phyloP scores from a whole-genome alignment of 1,140 invertebrate genomes.

The Drosophila teissieri region DNA sequence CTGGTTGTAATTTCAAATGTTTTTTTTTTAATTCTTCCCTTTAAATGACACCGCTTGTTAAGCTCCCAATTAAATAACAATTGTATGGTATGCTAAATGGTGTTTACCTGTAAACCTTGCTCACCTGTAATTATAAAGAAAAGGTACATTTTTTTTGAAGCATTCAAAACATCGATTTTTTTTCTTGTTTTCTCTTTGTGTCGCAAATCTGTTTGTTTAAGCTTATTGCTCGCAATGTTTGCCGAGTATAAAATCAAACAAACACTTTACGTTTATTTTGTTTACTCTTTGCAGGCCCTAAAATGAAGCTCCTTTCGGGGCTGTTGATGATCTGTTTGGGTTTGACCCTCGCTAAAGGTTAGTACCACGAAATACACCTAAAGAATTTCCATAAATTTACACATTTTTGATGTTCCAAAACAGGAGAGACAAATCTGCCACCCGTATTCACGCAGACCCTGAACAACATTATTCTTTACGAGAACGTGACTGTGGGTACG shows the following conservation, averaged over 20 bases:
- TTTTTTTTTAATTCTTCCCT: not conserved
- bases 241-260: slow-evolving; percentile 31
- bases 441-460: slow-evolving; percentile 90
- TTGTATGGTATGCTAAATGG: too few species aligned
- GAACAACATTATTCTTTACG: slow-evolving; percentile 90
- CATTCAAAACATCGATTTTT: not conserved
- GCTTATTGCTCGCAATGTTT: slow-evolving; percentile 31
- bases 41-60: not conserved
- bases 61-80: not conserved
- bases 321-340: slow-evolving; percentile 47
- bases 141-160: not conserved
- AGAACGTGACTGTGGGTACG: slow-evolving; percentile 91
- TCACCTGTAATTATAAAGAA: not conserved
- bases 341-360: slow-evolving; percentile 25
- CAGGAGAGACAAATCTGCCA: slow-evolving; percentile 86
- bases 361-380: not conserved
- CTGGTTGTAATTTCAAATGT: not conserved
- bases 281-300: slow-evolving; percentile 41
- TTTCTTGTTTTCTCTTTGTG: slow-evolving; percentile 20
- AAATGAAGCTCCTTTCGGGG: slow-evolving; percentile 47
- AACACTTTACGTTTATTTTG: slow-evolving; percentile 29
- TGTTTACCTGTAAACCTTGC: too few species aligned
- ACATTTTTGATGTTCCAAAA: not conserved
- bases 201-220: slow-evolving; percentile 30
- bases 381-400: not conserved